Base-by-base conservation (phyloP, 2,797 vertebrate genomes). In the Ispidina picta region DNA sequence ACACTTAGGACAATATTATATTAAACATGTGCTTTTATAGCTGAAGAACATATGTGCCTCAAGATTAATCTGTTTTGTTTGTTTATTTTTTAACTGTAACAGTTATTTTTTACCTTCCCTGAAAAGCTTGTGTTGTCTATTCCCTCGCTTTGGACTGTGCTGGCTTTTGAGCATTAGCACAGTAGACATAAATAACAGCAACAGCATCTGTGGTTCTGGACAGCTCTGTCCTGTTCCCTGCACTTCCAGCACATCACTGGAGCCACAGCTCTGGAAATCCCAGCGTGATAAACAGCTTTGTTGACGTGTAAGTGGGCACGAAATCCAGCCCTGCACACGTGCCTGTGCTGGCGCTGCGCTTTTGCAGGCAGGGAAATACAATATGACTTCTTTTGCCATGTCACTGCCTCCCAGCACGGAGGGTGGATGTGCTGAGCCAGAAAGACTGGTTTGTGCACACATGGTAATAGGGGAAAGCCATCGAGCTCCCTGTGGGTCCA, bases 361-460 rank as follows among this genome's bases (percentile, higher is more conserved):
- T 95, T 82, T 11, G 28, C 74, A 37, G 79, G 66, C 91, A 6
- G 31, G 29, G 6, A 41, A 75, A 59, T 77, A 59, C 85, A 60
- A 3, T 19, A 1, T 0, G 14, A 18, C 39, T 75, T 56, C 85
- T 63, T 25, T 28, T 54, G 69, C 83, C 21, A 4, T 63, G 62
- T 17, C 39, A 12, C 64, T 65, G 77, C 7, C 81, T 92, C 69
- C 10, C 70, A 86, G 26, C 2, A 0, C 64, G 21, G 63, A 59
- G 60, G 5, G 10, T 39, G 58, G 33, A 39, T 94, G 56, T 95
- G 95, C 92, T 88, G 83, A 92, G 89, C 86, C 8, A 68, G 92
- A 90, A 78, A 54, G 68, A 82, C 79, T 20, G 33, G 85, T 89
- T 60, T 70, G 86, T 79, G 77, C 71, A 23, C 49, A 3, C 73